These are phyloP conservation scores for Lacerta bilineata DNA, from an alignment of 2,797 vertebrate species.

Conservation along the genomic window DNA sequence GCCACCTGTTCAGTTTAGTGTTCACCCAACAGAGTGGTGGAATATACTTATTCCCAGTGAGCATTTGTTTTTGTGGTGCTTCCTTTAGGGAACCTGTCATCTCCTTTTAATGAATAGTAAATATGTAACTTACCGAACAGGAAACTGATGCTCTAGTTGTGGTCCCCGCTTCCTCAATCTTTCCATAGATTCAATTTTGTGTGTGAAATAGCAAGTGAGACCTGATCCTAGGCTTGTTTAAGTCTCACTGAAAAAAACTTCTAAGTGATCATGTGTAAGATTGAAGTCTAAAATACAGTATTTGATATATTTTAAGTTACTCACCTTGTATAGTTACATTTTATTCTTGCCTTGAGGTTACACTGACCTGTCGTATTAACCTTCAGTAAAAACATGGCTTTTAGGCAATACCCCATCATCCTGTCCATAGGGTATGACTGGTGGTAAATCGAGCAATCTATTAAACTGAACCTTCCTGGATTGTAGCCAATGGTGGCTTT, in stretches of 20 bases:
- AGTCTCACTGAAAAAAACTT: background rate
- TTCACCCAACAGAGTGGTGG: slow-evolving; percentile 27
- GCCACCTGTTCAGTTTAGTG: slow-evolving; percentile 45
- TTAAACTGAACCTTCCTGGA: no score
- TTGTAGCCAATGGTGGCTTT: no score
- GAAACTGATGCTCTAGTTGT: slow-evolving; percentile 36
- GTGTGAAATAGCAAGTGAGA: slow-evolving; percentile 36
- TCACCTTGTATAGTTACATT: slow-evolving; percentile 26
- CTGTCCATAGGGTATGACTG: background rate
- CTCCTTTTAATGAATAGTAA: slow-evolving; percentile 36
- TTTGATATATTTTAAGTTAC: slow-evolving; percentile 34
- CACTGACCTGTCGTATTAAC: background rate
- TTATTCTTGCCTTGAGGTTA: no score
- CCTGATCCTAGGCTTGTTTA: background rate
- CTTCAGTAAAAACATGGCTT: background rate
- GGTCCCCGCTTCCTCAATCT: slow-evolving; percentile 30
- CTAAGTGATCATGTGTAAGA: background rate
- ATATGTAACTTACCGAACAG: slow-evolving; percentile 40
- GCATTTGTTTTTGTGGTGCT: background rate
- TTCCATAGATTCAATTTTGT: slow-evolving; percentile 33
- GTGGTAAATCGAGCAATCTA: no score
- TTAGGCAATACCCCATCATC: slow-evolving; percentile 4
- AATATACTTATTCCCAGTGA: slow-evolving; percentile 38
- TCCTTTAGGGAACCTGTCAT: slow-evolving; percentile 34
- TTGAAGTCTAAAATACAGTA: background rate